Evolutionary conservation across 2,113 vertebrate species (phyloP).

Genomic region (Macroglossus sobrinus): DNA sequence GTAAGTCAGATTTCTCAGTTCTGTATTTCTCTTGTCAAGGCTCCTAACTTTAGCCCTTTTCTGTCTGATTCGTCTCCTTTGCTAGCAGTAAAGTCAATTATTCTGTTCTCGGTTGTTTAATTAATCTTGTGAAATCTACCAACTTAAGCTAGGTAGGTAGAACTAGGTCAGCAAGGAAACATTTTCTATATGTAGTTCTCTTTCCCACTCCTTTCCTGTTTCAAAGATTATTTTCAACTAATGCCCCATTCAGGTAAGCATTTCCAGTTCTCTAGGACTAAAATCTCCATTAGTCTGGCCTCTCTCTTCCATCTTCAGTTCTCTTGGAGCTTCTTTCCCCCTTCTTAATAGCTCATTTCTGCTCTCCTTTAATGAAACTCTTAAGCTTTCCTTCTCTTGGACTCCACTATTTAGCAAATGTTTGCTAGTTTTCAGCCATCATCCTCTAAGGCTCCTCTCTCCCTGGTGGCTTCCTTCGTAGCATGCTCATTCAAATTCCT

Average conservation of each 20-base stretch:
- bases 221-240: not conserved
- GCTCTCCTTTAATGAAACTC: not conserved
- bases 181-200: not conserved
- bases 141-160: not conserved
- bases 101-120: not conserved
- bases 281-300: not conserved
- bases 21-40: not conserved
- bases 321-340: not conserved
- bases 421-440: not conserved
- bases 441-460: not conserved
- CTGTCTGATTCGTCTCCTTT: not conserved
- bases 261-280: not conserved
- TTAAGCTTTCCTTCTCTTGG: not conserved
- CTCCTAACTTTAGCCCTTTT: not conserved
- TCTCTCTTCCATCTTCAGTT: not conserved
- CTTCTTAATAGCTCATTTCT: not conserved
- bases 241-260: not conserved
- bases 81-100: not conserved
- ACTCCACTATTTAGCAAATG: not conserved
- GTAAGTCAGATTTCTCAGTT: not conserved
- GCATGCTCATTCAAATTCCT: not conserved
- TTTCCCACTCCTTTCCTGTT: not conserved
- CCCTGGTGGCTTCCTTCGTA: not conserved
- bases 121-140: not conserved
- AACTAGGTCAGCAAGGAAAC: not conserved